Conservation (phyloP, 1,140 invertebrate species). For the Drosophila pseudoananassae region DNA sequence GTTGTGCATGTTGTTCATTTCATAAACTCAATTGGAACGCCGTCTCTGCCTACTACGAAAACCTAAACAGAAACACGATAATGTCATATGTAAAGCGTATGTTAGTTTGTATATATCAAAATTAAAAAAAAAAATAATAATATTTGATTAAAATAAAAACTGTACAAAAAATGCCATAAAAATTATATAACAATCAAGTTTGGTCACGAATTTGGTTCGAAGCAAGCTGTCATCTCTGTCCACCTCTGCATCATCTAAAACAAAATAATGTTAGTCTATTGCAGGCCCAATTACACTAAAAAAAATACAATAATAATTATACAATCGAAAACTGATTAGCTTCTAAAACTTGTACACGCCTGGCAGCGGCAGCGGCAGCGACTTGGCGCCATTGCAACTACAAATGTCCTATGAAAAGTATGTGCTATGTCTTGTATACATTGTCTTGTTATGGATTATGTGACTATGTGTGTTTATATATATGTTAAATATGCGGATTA, state of each 20-base stretch:
- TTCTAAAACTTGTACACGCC: slow-evolving; percentile 77
- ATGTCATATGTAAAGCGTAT: slow-evolving; percentile 70
- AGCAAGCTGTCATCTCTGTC: slow-evolving; percentile 58
- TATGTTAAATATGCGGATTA: slow-evolving; percentile 77
- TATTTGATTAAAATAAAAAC: slow-evolving; percentile 56
- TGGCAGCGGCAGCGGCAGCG: slow-evolving; percentile 45
- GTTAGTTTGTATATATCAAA: slow-evolving; percentile 47
- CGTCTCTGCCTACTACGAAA: slow-evolving; percentile 47
- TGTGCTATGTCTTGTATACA: slow-evolving; percentile 82
- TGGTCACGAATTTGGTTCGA: slow-evolving; percentile 78
- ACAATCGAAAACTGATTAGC: slow-evolving; percentile 70
- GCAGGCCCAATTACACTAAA: slow-evolving; percentile 74
- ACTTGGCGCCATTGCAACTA: slow-evolving; percentile 40
- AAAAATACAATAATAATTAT: slow-evolving; percentile 64
- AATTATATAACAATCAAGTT: slow-evolving; percentile 81
- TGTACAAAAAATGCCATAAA: slow-evolving; percentile 80
- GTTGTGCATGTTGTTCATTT: slow-evolving; percentile 78
- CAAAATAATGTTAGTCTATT: slow-evolving; percentile 82
- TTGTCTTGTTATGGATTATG: slow-evolving; percentile 80
- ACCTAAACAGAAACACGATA: slow-evolving; percentile 60
- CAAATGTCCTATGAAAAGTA: slow-evolving; percentile 71
- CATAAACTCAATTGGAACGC: slow-evolving; percentile 68
- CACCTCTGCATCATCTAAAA: slow-evolving; percentile 54
- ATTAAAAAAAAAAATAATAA: slow-evolving; percentile 33
- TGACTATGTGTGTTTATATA: slow-evolving; percentile 71